Evolutionary conservation across 2,797 vertebrate species (phyloP).

Genomic region (Pogoniulus pusillus): DNA sequence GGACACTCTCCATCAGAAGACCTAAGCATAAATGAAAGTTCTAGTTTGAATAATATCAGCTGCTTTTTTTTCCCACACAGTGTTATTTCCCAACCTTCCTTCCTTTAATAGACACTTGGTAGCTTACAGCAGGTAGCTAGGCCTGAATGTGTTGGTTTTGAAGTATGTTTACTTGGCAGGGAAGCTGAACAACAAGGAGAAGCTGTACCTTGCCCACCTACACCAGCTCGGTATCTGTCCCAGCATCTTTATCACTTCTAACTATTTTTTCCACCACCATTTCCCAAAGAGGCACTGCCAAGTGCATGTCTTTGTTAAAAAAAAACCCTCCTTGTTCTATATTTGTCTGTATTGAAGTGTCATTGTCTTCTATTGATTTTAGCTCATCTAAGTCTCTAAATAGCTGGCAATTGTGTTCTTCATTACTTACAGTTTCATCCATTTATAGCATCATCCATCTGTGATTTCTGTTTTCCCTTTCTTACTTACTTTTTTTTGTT

Average conservation of each 20-base stretch:
- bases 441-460: constrained; percentile 36
- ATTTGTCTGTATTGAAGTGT: constrained; percentile 7
- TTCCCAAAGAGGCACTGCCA: neutral
- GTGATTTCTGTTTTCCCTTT: constrained; percentile 34
- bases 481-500: constrained; percentile 3
- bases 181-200: neutral
- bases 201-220: neutral
- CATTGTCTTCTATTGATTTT: constrained; percentile 34
- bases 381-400: constrained; percentile 25
- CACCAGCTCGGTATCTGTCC: neutral
- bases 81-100: neutral
- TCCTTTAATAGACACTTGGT: neutral
- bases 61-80: neutral
- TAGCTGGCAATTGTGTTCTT: constrained; percentile 2
- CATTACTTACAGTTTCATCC: constrained; percentile 31
- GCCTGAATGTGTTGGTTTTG: neutral
- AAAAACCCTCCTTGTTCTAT: neutral
- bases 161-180: neutral
- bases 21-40: neutral
- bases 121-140: neutral
- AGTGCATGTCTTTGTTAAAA: neutral
- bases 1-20: neutral
- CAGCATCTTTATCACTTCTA: neutral
- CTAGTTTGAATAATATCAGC: neutral
- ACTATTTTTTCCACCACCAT: neutral